These are phyloP conservation scores for Gobius niger DNA, from an alignment of 2,113 vertebrate species.

Conservation along the genomic window DNA sequence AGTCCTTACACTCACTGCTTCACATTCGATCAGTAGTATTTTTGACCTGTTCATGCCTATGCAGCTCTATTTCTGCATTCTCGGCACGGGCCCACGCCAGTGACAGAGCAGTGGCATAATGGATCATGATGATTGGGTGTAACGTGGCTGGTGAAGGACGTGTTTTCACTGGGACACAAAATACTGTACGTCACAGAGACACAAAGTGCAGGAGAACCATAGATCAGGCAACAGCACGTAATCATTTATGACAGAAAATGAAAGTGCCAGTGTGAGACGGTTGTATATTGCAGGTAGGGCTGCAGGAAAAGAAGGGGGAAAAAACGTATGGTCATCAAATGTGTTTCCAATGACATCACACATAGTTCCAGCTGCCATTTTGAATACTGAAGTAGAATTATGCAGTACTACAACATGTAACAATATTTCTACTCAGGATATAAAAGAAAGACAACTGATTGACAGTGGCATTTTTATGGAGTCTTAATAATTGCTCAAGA, in stretches of 20 bases:
- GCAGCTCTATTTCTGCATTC: slow-evolving; percentile 14
- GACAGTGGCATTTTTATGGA: too few relatives aligned
- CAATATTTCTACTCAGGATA: too few relatives aligned
- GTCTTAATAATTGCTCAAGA: too few relatives aligned
- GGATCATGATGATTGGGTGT: slow-evolving; percentile 49
- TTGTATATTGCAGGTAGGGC: too few relatives aligned
- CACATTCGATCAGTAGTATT: slow-evolving; percentile 37
- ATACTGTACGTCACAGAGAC: slow-evolving; percentile 7
- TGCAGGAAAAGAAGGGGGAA: too few relatives aligned
- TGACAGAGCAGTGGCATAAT: slow-evolving; percentile 30
- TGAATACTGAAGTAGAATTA: too few relatives aligned
- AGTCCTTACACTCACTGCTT: slow-evolving; percentile 28
- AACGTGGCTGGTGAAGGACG: slow-evolving; percentile 24
- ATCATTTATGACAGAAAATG: not conserved
- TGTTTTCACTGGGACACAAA: slow-evolving; percentile 31
- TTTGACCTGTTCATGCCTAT: slow-evolving; percentile 42
- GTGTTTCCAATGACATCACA: too few relatives aligned
- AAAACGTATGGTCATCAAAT: too few relatives aligned
- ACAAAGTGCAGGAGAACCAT: not conserved
- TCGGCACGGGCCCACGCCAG: slow-evolving; percentile 9
- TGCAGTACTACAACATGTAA: too few relatives aligned
- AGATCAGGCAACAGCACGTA: not conserved
- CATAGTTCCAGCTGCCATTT: too few relatives aligned
- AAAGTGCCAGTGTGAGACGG: too few relatives aligned
- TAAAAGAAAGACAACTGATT: too few relatives aligned